Base-by-base conservation (phyloP, 1,140 invertebrate genomes). In the Drosophila rhopaloa region DNA sequence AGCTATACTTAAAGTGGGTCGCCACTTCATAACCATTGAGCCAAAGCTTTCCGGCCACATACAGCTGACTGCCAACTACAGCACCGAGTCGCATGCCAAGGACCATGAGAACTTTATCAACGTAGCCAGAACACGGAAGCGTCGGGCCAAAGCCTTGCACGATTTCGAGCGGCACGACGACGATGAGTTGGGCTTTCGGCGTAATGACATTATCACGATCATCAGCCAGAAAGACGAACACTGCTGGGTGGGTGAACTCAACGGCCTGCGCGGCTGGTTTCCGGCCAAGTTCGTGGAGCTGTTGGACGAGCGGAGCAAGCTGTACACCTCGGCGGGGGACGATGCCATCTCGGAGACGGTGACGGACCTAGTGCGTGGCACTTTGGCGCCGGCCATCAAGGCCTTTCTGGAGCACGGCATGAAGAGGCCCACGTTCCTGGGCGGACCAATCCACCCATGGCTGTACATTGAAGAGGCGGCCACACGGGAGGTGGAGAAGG, bases 231-330 rank as follows among this genome's bases (percentile, higher is more conserved):
- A 98, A 92, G 99, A 99, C 94, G 99, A 99, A 92, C 98, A 99
- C 93, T 99, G 99, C 93, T 99, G 99, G 99, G 96, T 99, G 71
- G 99, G 99, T 50, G 99, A 99, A 93, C 93, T 99, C 2, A 99
- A 99, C 95, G 99, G 99, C 2, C 93, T 99, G 37, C 94, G 97
- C 92, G 99, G 99, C 41, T 99, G 99, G 99, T 99, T 99, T 94
- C 99, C 99, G 16, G 98, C 99, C 6, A 98, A 99, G 93, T 99
- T 99, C 94, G 98, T 99, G 0, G 97, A 98, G 92, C 93, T 99
- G 55, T 94, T 99, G 19, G 99, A 99, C 93, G 99, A 99, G 93
- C 94, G 99, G 81, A 99, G 98, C 92, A 98, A 98, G 88, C 95
- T 98, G 85, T 99, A 99, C 93, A 98, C 97, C 29, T 96, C 96